phyloP scores from a whole-genome alignment of 2,888 invertebrate genomes.

The Oeneis ivallda region DNA sequence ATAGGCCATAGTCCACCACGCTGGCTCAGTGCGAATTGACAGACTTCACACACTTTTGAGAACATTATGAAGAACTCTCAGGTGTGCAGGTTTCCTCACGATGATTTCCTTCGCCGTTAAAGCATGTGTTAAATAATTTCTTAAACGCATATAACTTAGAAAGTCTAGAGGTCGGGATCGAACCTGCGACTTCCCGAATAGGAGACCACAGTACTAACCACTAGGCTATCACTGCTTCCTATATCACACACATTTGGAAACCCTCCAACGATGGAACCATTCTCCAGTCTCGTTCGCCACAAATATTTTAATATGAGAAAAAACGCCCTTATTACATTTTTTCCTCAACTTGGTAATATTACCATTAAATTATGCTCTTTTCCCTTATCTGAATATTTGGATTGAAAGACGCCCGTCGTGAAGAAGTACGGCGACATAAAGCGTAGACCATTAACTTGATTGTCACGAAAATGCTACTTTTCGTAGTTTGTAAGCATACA shows the following conservation, averaged over 20 bases:
- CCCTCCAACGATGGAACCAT: slow-evolving; percentile 48
- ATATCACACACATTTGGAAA: slow-evolving; percentile 49
- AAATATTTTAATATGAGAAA: slow-evolving; percentile 49
- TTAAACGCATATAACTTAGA: no score
- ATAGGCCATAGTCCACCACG: no score
- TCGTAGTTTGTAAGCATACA: background rate
- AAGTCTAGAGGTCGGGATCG: no score
- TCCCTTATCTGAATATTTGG: slow-evolving; percentile 22
- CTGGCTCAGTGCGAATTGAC: no score
- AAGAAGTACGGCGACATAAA: background rate
- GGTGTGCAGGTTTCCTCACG: no score
- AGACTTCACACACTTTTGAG: no score
- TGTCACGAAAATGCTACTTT: slow-evolving; percentile 8
- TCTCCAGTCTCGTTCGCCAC: slow-evolving; percentile 46
- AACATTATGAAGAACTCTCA: no score
- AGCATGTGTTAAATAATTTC: no score
- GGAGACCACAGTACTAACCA: no score
- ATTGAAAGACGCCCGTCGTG: slow-evolving; percentile 9
- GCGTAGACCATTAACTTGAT: slow-evolving; percentile 19
- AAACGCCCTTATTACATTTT: slow-evolving; percentile 52
- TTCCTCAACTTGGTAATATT: slow-evolving; percentile 49
- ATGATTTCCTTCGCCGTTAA: no score
- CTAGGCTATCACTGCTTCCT: no score
- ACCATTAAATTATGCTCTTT: slow-evolving; percentile 47
- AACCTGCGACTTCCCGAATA: no score